phyloP scores from a whole-genome alignment of 2,888 invertebrate species.

The Boloria euphrosyne region DNA sequence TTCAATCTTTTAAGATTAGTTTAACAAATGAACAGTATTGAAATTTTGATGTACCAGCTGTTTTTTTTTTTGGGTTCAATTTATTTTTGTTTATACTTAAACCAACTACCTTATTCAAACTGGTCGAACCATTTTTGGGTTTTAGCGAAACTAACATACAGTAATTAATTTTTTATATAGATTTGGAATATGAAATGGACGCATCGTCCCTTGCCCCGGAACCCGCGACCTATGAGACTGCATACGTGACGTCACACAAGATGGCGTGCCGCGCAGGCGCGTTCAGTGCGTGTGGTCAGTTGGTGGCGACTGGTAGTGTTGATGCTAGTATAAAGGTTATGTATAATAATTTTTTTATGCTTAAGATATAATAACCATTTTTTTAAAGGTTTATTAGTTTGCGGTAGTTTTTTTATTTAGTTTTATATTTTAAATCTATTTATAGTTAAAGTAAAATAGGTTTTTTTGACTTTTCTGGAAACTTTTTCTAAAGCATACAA shows the following conservation, averaged over 20 bases:
- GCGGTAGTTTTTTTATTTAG: background rate
- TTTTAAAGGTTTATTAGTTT: background rate
- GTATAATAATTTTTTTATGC: too few relatives aligned
- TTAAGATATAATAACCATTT: background rate
- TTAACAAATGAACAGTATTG: too few relatives aligned
- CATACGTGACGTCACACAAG: slow-evolving; percentile 99
- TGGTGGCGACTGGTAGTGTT: slow-evolving; percentile 98
- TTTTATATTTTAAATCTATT: background rate
- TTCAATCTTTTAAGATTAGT: too few relatives aligned
- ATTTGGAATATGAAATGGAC: slow-evolving; percentile 98
- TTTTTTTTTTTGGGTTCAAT: too few relatives aligned
- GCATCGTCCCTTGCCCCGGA: slow-evolving; percentile 96
- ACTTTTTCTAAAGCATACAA: too few relatives aligned
- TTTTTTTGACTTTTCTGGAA: too few relatives aligned
- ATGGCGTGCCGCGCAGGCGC: slow-evolving; percentile 97
- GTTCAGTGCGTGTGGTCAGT: slow-evolving; percentile 96
- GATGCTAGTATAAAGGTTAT: slow-evolving; percentile 97
- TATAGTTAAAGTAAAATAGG: too few relatives aligned
- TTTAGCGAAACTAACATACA: too few relatives aligned
- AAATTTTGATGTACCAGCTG: too few relatives aligned
- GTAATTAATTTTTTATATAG: slow-evolving; percentile 65
- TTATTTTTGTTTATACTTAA: too few relatives aligned
- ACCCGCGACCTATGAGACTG: slow-evolving; percentile 98
- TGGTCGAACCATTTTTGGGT: too few relatives aligned
- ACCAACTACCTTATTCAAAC: too few relatives aligned